Evolutionary conservation across 1,140 invertebrate genomes (phyloP), one percentile per base, ranked within the genome.

Genomic region (Steinernema feltiae): DNA sequence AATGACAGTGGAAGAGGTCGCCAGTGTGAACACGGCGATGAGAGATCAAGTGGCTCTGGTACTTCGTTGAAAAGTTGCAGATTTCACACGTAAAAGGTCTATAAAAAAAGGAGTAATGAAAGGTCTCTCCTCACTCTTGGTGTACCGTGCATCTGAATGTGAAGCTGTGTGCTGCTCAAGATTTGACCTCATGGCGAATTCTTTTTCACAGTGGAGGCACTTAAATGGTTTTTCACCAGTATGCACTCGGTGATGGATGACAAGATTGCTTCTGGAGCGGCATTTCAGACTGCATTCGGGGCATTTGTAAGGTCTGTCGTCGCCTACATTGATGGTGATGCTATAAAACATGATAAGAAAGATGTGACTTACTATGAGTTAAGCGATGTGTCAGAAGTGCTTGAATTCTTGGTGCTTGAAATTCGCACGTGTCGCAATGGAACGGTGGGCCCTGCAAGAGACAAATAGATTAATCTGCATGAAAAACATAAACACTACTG

Each of bases 21-120:
- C 90, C 91, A 88, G 90, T 88, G 84, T 91, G 91, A 76, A 91
- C 90, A 63, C 90, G 86, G 80, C 90, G 90, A 84, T 91, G 91
- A 24, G 90, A 88, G 48, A 90, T 90, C 75, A 91, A 88, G 86
- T 91, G 90, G 78, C 90, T 90, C 72, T 91, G 88, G 83, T 90
- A 91, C 83, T 91, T 91, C 27, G 90, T 91, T 74, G 89, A 87
- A 83, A 91, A 91, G 21, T 90, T 89, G 87, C 91, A 91, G 12
- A 88, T 87, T 76, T 91, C 90, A 85, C 91, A 91, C 0, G 89
- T 82, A 80, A 89, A 89, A 76, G 90, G 89, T 32, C 89, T 82
- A 76, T n/a, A 78, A 82, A 48, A 32, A 17, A 29, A 17, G n/a
- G 72, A 21, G 3, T 1, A 29, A 24, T 53, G 18, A 81, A 76